Conservation (phyloP, 2,888 invertebrate genomes). For the Molorchus minor region DNA sequence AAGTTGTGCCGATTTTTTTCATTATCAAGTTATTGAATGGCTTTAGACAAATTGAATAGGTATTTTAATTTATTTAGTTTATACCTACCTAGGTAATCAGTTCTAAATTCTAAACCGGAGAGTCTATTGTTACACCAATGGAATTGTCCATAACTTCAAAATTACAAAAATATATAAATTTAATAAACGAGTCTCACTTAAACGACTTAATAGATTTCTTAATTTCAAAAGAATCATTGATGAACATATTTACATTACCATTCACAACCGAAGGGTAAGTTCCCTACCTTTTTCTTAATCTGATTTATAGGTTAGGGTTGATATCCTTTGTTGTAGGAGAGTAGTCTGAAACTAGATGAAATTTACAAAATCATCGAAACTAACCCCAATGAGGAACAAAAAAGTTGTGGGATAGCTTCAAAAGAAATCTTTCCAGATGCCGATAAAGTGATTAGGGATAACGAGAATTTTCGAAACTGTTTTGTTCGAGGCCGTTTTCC, state of each 20-base stretch:
- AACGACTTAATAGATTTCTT: conserved; percentile 42
- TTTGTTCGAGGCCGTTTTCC: conserved; percentile 69
- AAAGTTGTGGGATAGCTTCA: conserved; percentile 32
- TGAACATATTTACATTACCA: conserved; percentile 31
- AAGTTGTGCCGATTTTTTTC: too few relatives aligned
- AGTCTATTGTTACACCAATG: conserved; percentile 18
- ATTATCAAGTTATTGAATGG: too few relatives aligned
- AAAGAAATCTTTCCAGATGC: conserved; percentile 32
- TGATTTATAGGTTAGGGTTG: conserved; percentile 17
- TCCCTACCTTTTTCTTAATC: neutral
- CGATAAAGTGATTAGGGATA: conserved; percentile 32
- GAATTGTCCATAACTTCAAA: conserved; percentile 34
- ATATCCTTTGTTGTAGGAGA: conserved; percentile 31
- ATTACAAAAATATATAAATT: conserved; percentile 34
- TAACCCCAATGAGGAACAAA: conserved; percentile 22
- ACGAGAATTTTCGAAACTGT: conserved; percentile 42
- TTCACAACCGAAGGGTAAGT: conserved; percentile 34
- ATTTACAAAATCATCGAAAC: conserved; percentile 32
- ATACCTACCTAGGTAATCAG: too few relatives aligned
- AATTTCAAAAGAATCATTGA: conserved; percentile 32
- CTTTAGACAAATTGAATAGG: too few relatives aligned
- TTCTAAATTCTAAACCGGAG: too few relatives aligned
- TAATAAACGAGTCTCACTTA: conserved; percentile 26
- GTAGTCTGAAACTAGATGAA: conserved; percentile 28
- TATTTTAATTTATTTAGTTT: too few relatives aligned